Evolutionary conservation across 2,797 vertebrate genomes (phyloP).

Genomic region (Lacerta viridis): DNA sequence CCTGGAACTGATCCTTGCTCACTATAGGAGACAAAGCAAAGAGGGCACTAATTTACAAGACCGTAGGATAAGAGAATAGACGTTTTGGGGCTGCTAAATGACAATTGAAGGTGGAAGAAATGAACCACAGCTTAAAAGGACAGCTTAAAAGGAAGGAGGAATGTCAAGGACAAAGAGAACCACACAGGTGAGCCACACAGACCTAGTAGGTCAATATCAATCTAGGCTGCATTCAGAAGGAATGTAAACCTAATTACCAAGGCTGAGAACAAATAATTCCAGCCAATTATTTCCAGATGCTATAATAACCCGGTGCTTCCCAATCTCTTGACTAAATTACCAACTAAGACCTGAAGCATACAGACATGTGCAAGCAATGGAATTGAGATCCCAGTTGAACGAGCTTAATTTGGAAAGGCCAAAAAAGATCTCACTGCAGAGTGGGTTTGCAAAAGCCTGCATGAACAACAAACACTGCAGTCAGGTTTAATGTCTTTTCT

Average conservation of each 20-base stretch:
- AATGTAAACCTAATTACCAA: neutral
- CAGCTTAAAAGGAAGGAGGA: neutral
- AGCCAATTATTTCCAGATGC: neutral
- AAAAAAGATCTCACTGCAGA: neutral
- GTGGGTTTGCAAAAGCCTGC: neutral
- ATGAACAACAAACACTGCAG: neutral
- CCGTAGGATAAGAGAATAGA: neutral
- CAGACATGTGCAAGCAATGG: neutral
- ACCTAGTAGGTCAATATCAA: neutral
- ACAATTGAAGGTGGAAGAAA: neutral
- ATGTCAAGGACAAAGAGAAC: neutral
- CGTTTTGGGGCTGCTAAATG: neutral
- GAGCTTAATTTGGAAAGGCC: neutral
- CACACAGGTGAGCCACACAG: neutral
- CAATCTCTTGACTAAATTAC: neutral
- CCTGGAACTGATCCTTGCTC: neutral
- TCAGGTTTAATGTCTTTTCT: neutral
- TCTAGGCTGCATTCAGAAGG: neutral
- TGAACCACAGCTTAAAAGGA: neutral
- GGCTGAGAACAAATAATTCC: neutral
- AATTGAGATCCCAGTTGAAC: neutral
- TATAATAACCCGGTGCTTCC: neutral
- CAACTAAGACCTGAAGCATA: neutral
- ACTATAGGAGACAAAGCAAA: neutral
- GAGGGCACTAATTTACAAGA: neutral